Percentiles rank a stretch among this genome's conserved stretches.
Conservation (phyloP, 1,140 invertebrate genomes). For the Ceratina australensis region DNA sequence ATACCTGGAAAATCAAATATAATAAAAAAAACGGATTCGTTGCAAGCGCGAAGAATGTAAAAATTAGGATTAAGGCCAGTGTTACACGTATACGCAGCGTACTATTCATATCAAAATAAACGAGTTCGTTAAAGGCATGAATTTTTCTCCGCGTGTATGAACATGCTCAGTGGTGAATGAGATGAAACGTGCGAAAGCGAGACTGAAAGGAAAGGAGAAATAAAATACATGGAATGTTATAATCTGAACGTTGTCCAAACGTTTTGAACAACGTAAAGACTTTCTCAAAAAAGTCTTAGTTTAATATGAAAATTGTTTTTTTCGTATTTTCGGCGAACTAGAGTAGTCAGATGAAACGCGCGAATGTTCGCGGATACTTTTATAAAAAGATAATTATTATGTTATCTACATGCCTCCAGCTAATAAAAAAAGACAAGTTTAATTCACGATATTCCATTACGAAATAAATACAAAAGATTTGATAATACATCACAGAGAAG, state of each 20-base stretch:
- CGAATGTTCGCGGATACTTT: constrained; percentile 55
- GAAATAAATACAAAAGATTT: constrained; percentile 54
- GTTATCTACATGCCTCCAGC: constrained; percentile 49
- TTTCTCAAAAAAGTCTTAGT: constrained; percentile 36
- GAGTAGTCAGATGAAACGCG: constrained; percentile 41
- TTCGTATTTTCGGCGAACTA: constrained; percentile 39
- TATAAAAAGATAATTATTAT: constrained; percentile 53
- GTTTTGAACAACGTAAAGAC: neutral
- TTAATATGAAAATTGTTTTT: constrained; percentile 37
- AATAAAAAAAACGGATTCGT: constrained; percentile 45
- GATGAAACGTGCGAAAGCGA: neutral
- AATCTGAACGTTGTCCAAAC: constrained; percentile 20
- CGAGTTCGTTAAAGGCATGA: constrained; percentile 59
- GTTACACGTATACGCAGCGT: constrained; percentile 80
- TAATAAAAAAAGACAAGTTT: constrained; percentile 47
- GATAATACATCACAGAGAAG: constrained; percentile 49
- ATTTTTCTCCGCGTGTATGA: constrained; percentile 52
- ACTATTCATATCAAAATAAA: constrained; percentile 78
- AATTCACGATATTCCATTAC: constrained; percentile 34
- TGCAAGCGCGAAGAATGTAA: constrained; percentile 73
- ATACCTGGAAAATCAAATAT: constrained; percentile 39
- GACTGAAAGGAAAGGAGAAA: constrained; percentile 6
- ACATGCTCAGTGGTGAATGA: constrained; percentile 52
- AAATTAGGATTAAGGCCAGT: constrained; percentile 80
- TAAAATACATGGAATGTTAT: neutral